phyloP scores from a whole-genome alignment of 2,797 vertebrate genomes.

The Mus spretus region DNA sequence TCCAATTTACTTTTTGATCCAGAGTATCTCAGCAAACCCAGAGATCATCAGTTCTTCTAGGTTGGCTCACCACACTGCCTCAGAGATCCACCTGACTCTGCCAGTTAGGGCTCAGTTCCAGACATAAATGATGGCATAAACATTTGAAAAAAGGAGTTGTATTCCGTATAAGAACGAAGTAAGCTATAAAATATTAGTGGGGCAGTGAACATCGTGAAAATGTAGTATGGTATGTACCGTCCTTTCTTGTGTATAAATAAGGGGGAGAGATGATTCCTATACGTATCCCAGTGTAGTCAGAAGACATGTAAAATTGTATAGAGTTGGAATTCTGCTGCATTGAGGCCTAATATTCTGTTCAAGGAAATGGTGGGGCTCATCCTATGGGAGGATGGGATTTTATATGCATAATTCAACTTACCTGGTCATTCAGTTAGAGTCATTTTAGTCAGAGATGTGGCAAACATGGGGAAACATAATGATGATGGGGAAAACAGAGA shows the following conservation, averaged over 20 bases:
- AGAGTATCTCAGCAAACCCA: not conserved
- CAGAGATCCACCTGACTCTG: not conserved
- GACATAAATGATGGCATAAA: not conserved
- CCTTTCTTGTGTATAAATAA: slow-evolving; percentile 13
- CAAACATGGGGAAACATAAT: not conserved
- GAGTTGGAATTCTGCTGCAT: not conserved
- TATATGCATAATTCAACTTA: slow-evolving; percentile 31
- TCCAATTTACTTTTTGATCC: not conserved
- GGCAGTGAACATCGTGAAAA: not conserved
- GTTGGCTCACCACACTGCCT: not conserved
- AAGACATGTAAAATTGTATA: not conserved
- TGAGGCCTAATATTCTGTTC: not conserved
- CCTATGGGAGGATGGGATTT: slow-evolving; percentile 11
- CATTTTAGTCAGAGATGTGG: slow-evolving; percentile 52
- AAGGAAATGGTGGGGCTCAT: not conserved
- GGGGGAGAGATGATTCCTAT: not conserved
- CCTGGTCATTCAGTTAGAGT: slow-evolving; percentile 40
- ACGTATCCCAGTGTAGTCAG: accelerated
- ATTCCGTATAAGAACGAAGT: slow-evolving; percentile 10
- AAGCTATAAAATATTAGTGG: slow-evolving; percentile 51
- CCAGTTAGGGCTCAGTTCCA: not conserved
- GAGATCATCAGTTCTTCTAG: not conserved
- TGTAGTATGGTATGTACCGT: not conserved
- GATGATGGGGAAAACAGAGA: not conserved
- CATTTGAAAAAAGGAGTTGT: not conserved